These are phyloP conservation scores for Eudemis profundana DNA, from an alignment of 2,888 invertebrate genomes.

Conservation along the genomic window DNA sequence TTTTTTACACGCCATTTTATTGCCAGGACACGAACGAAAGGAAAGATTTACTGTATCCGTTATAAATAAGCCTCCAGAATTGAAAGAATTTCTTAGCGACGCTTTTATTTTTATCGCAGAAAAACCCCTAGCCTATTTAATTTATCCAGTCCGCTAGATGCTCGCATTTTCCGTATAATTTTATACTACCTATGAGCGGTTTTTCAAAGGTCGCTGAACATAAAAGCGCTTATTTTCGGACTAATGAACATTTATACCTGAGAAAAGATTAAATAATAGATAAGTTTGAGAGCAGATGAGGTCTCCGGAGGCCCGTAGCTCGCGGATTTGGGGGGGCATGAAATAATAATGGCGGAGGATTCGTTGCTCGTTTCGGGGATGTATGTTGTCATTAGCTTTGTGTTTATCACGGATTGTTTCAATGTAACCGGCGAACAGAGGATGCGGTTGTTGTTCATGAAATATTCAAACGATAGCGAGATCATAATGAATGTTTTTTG, in stretches of 20 bases:
- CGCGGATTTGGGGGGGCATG: conserved; percentile 61
- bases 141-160: conserved; percentile 9
- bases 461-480: conserved; percentile 25
- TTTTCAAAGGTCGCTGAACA: conserved; percentile 64
- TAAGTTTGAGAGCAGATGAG: conserved; percentile 71
- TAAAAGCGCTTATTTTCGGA: conserved; percentile 66
- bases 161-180: conserved; percentile 10
- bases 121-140: conserved; percentile 22
- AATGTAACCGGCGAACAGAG: conserved; percentile 18
- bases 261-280: conserved; percentile 80
- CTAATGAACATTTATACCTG: conserved; percentile 81
- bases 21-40: conserved; percentile 13
- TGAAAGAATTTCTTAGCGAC: conserved; percentile 5
- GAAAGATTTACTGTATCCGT: conserved; percentile 36
- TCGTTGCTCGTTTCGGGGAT: conserved; percentile 46
- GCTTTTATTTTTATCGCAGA: conserved; percentile 18
- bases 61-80: conserved; percentile 28
- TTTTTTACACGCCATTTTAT: conserved; percentile 11
- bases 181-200: conserved; percentile 26
- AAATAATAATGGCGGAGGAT: conserved; percentile 69
- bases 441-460: conserved; percentile 23
- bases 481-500: conserved; percentile 19
- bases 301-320: conserved; percentile 71
- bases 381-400: conserved; percentile 40
- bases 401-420: conserved; percentile 32